These are phyloP conservation scores for Ormyrus pomaceus DNA, from an alignment of 2,888 invertebrate species.

Conservation along the genomic window DNA sequence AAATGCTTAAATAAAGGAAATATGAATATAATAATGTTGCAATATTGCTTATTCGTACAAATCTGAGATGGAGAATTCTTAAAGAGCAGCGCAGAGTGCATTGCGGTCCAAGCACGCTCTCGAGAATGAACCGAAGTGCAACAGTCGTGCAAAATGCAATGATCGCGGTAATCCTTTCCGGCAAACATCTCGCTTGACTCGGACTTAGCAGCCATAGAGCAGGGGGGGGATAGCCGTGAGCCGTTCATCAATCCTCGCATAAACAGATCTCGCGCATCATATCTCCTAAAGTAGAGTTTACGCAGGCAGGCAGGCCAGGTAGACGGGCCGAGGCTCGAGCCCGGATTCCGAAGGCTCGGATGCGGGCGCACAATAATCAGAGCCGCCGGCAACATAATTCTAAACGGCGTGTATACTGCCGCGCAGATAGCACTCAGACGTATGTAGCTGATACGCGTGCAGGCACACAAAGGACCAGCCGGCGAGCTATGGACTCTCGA, in stretches of 20 bases:
- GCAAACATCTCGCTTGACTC: background rate
- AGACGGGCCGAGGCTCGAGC: no score
- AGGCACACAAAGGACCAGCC: background rate
- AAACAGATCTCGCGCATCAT: background rate
- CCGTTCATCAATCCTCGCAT: background rate
- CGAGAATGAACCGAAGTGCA: no score
- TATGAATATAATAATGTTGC: no score
- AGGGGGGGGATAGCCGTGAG: background rate
- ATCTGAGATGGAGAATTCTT: no score
- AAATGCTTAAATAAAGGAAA: no score
- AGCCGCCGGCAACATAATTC: conserved; percentile 27
- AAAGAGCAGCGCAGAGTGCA: no score
- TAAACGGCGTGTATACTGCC: background rate
- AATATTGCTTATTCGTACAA: no score
- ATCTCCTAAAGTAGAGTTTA: background rate
- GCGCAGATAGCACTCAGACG: background rate
- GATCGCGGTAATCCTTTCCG: background rate
- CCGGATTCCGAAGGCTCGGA: no score
- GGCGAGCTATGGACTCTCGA: conserved; percentile 3
- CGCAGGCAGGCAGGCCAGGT: no score
- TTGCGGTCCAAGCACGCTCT: no score
- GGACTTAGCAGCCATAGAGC: background rate
- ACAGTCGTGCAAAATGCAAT: background rate
- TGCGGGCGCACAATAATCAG: conserved; percentile 5
- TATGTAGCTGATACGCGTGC: background rate